phyloP scores from a whole-genome alignment of 2,888 invertebrate genomes.

The Carabus problematicus region DNA sequence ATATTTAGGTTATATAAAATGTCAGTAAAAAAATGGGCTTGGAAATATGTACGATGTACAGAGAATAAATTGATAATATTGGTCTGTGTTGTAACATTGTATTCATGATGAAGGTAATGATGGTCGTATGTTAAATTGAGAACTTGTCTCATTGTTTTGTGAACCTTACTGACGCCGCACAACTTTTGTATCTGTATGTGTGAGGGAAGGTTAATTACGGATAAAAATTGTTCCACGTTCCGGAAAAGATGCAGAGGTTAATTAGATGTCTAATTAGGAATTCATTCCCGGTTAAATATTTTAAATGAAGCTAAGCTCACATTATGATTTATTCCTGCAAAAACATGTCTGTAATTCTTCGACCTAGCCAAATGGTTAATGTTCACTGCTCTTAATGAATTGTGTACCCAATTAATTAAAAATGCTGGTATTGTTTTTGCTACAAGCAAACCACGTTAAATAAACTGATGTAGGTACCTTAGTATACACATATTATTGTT shows the following conservation, averaged over 20 bases:
- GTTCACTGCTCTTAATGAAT: not conserved
- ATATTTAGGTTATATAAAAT: too few relatives aligned
- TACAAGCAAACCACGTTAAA: not conserved
- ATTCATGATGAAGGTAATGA: not conserved
- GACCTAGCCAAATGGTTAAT: not conserved
- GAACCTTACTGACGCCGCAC: not conserved
- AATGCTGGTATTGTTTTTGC: not conserved
- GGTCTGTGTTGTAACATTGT: not conserved
- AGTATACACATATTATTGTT: too few relatives aligned
- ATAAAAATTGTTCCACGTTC: slow-evolving; percentile 3
- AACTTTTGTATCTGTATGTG: not conserved
- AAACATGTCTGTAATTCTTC: not conserved
- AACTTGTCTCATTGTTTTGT: not conserved
- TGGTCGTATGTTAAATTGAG: not conserved
- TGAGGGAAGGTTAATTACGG: not conserved
- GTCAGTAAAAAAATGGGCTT: not conserved
- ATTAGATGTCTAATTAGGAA: slow-evolving; percentile 6
- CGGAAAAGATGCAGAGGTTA: not conserved
- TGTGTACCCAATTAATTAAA: not conserved
- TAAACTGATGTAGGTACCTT: too few relatives aligned
- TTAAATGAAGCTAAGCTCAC: not conserved
- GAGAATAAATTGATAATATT: not conserved
- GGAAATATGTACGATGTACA: not conserved
- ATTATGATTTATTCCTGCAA: not conserved
- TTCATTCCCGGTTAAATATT: slow-evolving; percentile 8